A percentile compares a stretch with the other conserved stretches of the same genome.
These are phyloP conservation scores for Callipepla squamata DNA, from an alignment of 2,113 vertebrate species.

Conservation along the genomic window DNA sequence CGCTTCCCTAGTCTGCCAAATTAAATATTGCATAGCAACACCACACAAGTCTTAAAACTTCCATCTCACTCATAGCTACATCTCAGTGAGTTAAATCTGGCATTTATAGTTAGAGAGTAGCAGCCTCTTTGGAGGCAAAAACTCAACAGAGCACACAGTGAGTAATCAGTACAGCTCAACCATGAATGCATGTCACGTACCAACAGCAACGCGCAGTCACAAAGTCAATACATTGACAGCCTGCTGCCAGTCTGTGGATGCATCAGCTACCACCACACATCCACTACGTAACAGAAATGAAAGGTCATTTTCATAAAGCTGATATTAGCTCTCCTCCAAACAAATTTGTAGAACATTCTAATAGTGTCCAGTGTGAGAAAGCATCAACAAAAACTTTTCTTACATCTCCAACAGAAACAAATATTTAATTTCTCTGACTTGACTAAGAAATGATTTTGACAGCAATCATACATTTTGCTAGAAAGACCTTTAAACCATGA, in stretches of 20 bases:
- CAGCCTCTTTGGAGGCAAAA: neutral
- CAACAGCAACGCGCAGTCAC: neutral
- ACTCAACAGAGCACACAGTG: neutral
- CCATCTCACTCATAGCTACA: neutral
- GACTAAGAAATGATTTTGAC: neutral
- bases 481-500: neutral
- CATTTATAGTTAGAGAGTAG: neutral
- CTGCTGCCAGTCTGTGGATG: neutral
- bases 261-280: neutral
- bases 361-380: neutral
- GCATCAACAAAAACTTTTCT: neutral
- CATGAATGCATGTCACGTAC: neutral
- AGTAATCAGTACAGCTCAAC: neutral
- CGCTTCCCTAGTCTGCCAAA: neutral
- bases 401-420: neutral
- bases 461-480: neutral
- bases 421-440: neutral
- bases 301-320: neutral
- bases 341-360: neutral
- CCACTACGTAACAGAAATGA: neutral
- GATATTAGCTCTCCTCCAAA: neutral
- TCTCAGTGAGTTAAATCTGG: neutral
- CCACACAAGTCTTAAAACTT: neutral
- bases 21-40: neutral
- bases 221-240: slow-evolving; percentile 14